Evolutionary conservation across 2,888 invertebrate species (phyloP), one percentile per base, ranked within the genome.

Genomic region (Pseudeuparius sepicola): DNA sequence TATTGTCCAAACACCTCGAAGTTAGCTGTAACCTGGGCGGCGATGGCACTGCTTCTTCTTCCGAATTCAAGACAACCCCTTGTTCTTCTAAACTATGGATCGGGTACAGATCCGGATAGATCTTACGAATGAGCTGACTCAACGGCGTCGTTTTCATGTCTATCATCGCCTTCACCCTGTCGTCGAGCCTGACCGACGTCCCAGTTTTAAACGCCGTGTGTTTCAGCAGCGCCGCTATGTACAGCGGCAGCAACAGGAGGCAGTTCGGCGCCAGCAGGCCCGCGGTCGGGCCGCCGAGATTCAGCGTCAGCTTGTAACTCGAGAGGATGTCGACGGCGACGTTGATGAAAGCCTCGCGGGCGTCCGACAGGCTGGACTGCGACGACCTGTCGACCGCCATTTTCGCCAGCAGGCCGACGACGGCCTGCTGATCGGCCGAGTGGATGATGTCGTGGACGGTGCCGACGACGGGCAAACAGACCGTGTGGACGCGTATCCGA

Each of bases 311-410:
- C 55, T 77, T 77, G 56, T 77, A 88, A 36, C 86, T 76, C 41
- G 77, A 74, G 31, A 90, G 63, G 43, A 87, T 81, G 68, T 98
- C 98, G 38, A 92, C 78, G 1, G 85, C 89, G 14, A 90, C 93
- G 66, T 94, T 97, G 48, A 93, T 84, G 36, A 98, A 76, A 7
- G 97, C 98, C 60, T 98, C 98, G 24, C 94, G 72, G 1, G 97
- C 96, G 63, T 98, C 97, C 4, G 81, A 70, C 56, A 97, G 67
- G 30, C 84, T 89, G 14, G 89, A 81, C 24, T 82, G 73, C 51
- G 84, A 69, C 42, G 88, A 86, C 23, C 92, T 73, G 63, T 98
- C 97, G 40, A 92, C 94, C 42, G 94, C 96, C 94, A 99, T 97
- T 73, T 97, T 97, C 14, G 89, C 77, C 15, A 99, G 68, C 42